Percentiles rank a stretch among this genome's conserved stretches.
phyloP scores from a whole-genome alignment of 2,888 invertebrate species.

The Anarsia innoxiella region DNA sequence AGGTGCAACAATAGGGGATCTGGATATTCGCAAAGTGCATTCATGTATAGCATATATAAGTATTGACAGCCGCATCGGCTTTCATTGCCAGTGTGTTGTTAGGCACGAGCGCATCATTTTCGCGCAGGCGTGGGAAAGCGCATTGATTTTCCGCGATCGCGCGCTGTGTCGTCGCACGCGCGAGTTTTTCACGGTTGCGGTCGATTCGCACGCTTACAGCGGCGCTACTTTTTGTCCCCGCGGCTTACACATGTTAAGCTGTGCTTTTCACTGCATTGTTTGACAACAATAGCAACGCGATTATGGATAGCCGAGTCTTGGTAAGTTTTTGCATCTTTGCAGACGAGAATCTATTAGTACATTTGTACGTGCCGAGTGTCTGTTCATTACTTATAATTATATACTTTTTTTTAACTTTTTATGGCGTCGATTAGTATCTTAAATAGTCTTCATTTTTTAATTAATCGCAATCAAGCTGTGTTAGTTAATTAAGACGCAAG shows the following conservation, averaged over 20 bases:
- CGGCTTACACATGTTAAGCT: constrained; percentile 27
- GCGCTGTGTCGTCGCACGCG: constrained; percentile 21
- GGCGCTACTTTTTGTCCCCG: constrained; percentile 38
- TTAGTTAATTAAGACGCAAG: no score
- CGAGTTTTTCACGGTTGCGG: constrained; percentile 19
- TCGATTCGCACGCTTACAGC: constrained; percentile 41
- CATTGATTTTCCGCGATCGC: constrained; percentile 35
- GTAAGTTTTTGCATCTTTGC: constrained; percentile 44
- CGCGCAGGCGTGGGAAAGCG: constrained; percentile 38
- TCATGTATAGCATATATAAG: constrained; percentile 58
- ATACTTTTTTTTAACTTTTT: no score
- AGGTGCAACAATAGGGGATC: constrained; percentile 23
- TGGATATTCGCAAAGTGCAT: constrained; percentile 31
- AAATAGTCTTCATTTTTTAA: no score
- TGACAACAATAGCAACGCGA: constrained; percentile 36
- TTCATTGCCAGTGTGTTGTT: constrained; percentile 52
- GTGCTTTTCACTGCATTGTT: constrained; percentile 61
- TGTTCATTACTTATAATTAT: constrained; percentile 8
- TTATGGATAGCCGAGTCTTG: constrained; percentile 60
- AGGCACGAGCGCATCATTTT: constrained; percentile 39
- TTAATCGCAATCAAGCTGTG: no score
- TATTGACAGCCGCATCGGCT: constrained; percentile 48
- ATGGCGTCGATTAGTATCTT: no score
- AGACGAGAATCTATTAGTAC: constrained; percentile 22
- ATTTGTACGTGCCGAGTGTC: constrained; percentile 18